Evolutionary conservation across 2,797 vertebrate genomes (phyloP).

Genomic region (Manis javanica): DNA sequence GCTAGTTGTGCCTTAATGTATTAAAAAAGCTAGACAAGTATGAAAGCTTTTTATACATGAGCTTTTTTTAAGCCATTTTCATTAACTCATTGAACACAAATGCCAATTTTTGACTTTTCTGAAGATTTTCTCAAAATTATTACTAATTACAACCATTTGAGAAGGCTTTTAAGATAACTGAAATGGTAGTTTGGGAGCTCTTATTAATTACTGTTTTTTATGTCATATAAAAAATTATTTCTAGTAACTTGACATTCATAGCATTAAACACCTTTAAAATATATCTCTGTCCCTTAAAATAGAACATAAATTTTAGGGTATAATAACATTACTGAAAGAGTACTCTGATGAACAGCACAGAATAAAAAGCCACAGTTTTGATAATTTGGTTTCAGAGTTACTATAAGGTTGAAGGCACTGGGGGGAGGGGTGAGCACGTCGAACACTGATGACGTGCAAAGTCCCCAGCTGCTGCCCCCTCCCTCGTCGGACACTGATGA

Average conservation of each 20-base stretch:
- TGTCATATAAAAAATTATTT: constrained; percentile 1
- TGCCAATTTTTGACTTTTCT: not conserved
- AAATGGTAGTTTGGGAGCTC: constrained; percentile 25
- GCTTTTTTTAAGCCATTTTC: not conserved
- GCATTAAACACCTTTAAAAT: not conserved
- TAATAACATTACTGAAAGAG: not conserved
- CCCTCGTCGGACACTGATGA: too few species aligned
- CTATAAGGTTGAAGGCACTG: too few species aligned
- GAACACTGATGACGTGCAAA: too few species aligned
- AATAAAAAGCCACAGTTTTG: constrained; percentile 48
- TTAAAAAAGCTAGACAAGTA: not conserved
- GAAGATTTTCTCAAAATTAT: not conserved
- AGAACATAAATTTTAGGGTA: constrained; percentile 31
- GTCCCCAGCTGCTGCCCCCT: too few species aligned
- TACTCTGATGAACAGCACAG: constrained; percentile 65
- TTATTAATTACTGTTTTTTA: not conserved
- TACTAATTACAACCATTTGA: not conserved
- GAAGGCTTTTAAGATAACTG: not conserved
- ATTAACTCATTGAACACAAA: not conserved
- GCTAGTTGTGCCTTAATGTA: not conserved
- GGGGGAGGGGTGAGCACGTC: too few species aligned
- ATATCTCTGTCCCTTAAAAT: constrained; percentile 62
- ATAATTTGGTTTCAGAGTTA: constrained; percentile 31
- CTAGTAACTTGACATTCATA: not conserved
- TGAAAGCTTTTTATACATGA: not conserved